Evolutionary conservation across 1,140 invertebrate species (phyloP).

Genomic region (Bombus turneri): DNA sequence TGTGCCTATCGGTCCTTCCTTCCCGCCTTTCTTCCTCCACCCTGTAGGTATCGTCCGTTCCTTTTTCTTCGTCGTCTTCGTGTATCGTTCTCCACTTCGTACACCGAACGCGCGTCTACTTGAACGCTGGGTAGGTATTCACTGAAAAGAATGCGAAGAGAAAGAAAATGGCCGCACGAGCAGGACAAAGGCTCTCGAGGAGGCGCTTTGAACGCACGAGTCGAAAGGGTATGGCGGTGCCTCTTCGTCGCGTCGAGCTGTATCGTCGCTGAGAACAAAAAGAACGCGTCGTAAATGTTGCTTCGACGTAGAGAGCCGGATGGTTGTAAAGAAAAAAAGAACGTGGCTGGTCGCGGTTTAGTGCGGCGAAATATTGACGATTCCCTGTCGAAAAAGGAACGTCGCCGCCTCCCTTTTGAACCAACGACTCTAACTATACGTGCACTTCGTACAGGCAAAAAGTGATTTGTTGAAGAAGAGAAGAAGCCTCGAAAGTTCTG

Average conservation of each 20-base stretch:
- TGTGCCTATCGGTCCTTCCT: neutral
- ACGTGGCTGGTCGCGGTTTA: slow-evolving; percentile 30
- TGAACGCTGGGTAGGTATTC: slow-evolving; percentile 21
- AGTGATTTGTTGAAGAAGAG: neutral
- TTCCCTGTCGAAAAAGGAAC: slow-evolving; percentile 30
- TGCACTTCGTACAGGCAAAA: neutral
- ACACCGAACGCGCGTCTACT: slow-evolving; percentile 31
- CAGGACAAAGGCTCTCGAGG: slow-evolving; percentile 43
- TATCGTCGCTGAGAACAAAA: slow-evolving; percentile 41
- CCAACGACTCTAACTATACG: no score
- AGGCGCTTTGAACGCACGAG: slow-evolving; percentile 34
- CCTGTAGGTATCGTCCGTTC: neutral
- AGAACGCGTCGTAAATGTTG: slow-evolving; percentile 53
- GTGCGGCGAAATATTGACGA: slow-evolving; percentile 52
- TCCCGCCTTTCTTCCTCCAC: neutral
- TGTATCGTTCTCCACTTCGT: slow-evolving; percentile 17
- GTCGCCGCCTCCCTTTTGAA: neutral
- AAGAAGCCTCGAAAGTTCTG: neutral
- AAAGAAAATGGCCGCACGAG: slow-evolving; percentile 53
- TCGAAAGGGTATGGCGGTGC: neutral
- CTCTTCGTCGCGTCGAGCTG: neutral
- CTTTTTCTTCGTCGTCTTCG: neutral
- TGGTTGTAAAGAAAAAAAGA: slow-evolving; percentile 20
- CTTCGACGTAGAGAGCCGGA: slow-evolving; percentile 34
- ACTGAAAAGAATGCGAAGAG: slow-evolving; percentile 51